These are phyloP conservation scores for Macrophya annulata DNA, from an alignment of 2,888 invertebrate genomes.

Conservation along the genomic window DNA sequence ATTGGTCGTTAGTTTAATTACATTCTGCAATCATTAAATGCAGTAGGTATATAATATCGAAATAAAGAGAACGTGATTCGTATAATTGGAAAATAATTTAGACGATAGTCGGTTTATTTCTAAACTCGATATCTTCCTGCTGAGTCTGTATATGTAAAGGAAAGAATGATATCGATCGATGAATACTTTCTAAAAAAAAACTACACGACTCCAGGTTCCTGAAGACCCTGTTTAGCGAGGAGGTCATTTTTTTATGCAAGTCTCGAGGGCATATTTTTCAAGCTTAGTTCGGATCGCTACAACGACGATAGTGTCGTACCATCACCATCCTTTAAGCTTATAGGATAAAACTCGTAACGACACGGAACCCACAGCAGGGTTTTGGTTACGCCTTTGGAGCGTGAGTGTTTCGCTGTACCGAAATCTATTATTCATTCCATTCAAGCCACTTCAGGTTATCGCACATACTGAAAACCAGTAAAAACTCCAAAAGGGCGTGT, in stretches of 20 bases:
- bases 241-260: slow-evolving; percentile 42
- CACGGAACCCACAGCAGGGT: slow-evolving; percentile 24
- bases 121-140: not conserved
- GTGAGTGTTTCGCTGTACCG: slow-evolving; percentile 45
- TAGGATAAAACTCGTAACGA: slow-evolving; percentile 51
- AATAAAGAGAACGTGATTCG: not conserved
- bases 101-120: not conserved
- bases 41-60: not conserved
- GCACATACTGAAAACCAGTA: not conserved
- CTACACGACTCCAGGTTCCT: not conserved
- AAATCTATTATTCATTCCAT: slow-evolving; percentile 47
- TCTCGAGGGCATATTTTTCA: slow-evolving; percentile 51
- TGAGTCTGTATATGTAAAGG: not conserved
- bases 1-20: slow-evolving; percentile 42
- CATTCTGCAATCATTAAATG: not conserved
- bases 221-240: slow-evolving; percentile 25
- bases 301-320: slow-evolving; percentile 52
- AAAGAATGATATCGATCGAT: slow-evolving; percentile 12
- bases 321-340: slow-evolving; percentile 54
- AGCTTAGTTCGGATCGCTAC: slow-evolving; percentile 51
- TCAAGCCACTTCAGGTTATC: slow-evolving; percentile 25
- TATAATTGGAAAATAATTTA: not conserved
- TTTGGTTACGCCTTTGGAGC: slow-evolving; percentile 33
- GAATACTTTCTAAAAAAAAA: not conserved
- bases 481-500: slow-evolving; percentile 8